These are phyloP conservation scores for Ostrea denselamellosa DNA, from an alignment of 1,140 invertebrate genomes.

Conservation along the genomic window DNA sequence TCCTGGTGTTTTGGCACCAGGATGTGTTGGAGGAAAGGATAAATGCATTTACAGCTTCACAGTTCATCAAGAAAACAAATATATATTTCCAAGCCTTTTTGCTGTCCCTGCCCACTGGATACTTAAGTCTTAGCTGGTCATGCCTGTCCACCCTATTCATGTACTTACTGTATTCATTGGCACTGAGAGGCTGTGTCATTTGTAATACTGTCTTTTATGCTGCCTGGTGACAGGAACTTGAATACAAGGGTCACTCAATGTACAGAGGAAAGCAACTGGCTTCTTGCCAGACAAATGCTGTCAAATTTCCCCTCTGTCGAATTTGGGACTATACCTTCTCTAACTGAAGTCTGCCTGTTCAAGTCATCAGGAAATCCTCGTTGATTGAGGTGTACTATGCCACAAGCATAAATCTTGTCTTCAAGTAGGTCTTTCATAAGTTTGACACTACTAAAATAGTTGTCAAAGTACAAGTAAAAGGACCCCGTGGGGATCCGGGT, in stretches of 20 bases:
- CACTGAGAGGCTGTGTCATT: background rate
- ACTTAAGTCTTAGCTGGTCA: constrained; percentile 43
- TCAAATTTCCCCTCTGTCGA: constrained; percentile 11
- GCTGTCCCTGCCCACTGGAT: constrained; percentile 3
- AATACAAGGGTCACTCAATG: constrained; percentile 7
- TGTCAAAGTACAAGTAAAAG: too few species aligned
- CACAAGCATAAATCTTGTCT: too few species aligned
- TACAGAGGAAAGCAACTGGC: constrained; percentile 36
- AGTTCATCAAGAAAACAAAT: constrained; percentile 38
- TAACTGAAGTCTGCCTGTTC: too few species aligned
- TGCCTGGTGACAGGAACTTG: background rate
- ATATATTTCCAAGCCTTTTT: constrained; percentile 44
- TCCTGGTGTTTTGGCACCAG: too few species aligned
- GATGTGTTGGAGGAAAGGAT: constrained; percentile 13
- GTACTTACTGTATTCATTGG: constrained; percentile 24
- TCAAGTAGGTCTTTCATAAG: too few species aligned
- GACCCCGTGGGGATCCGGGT: too few species aligned
- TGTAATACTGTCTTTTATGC: constrained; percentile 4
- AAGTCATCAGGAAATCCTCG: background rate
- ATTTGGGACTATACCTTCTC: background rate
- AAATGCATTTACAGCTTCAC: constrained; percentile 41
- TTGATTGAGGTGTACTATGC: constrained; percentile 34
- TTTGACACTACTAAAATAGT: too few species aligned
- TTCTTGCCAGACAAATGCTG: constrained; percentile 43
- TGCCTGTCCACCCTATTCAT: constrained; percentile 44